These are phyloP conservation scores for Protaetia brevitarsis DNA, from an alignment of 1,140 invertebrate species.

Conservation along the genomic window DNA sequence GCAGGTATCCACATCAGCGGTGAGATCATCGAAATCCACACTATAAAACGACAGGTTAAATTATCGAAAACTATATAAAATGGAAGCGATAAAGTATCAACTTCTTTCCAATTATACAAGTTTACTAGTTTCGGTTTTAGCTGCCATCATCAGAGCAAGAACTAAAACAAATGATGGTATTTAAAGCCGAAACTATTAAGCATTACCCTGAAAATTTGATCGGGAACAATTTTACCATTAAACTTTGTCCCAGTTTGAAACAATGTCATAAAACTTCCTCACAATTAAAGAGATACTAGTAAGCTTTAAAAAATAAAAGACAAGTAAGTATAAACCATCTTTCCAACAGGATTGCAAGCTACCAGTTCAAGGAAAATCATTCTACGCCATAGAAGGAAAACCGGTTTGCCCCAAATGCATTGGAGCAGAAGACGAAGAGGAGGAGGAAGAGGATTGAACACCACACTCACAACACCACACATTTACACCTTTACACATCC, in stretches of 20 bases:
- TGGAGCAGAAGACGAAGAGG: slow-evolving; percentile 84
- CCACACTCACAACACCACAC: slow-evolving; percentile 1
- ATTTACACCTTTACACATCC: slow-evolving; percentile 25
- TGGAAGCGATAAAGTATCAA: no score
- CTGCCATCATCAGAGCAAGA: no score
- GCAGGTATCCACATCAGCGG: no score
- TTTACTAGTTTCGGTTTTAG: no score
- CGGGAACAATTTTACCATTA: not conserved
- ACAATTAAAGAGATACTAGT: not conserved
- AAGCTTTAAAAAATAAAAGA: not conserved
- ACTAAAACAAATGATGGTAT: no score
- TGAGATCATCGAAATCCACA: no score
- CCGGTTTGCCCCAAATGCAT: slow-evolving; percentile 87
- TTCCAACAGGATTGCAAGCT: slow-evolving; percentile 82
- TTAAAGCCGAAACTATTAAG: no score
- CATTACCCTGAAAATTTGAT: no score
- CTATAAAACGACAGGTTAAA: no score
- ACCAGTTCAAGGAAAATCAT: slow-evolving; percentile 87
- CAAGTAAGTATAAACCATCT: slow-evolving; percentile 2
- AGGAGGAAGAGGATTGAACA: slow-evolving; percentile 49
- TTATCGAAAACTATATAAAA: no score
- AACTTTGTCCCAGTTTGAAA: not conserved
- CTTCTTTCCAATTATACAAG: no score
- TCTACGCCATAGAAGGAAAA: slow-evolving; percentile 92
- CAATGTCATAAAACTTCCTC: not conserved